Conservation (phyloP, 2,797 vertebrate genomes). For the Gallinago nigripennis region DNA sequence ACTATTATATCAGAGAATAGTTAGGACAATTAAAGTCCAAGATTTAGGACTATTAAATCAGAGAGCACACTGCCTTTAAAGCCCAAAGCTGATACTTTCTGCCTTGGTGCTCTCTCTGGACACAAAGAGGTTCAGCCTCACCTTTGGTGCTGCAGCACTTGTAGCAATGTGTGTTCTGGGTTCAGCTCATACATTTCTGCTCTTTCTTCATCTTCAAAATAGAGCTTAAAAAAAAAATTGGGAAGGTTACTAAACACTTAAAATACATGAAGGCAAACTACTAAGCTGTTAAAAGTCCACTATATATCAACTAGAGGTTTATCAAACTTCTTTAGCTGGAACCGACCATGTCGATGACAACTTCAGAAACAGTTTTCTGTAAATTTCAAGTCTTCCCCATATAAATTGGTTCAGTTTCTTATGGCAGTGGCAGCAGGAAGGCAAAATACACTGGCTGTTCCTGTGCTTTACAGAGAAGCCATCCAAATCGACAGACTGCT, state of each 20-base stretch:
- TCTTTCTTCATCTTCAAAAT: constrained; percentile 87
- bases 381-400: background rate
- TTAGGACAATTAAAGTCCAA: background rate
- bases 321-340: background rate
- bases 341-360: accelerated
- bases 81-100: background rate
- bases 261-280: background rate
- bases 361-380: background rate
- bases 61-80: background rate
- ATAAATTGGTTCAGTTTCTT: background rate
- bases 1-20: background rate
- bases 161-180: constrained; percentile 79
- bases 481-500: background rate
- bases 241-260: background rate
- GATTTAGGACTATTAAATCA: background rate
- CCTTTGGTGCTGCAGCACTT: constrained; percentile 86
- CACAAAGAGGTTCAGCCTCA: constrained; percentile 54
- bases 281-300: background rate
- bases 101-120: background rate
- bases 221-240: constrained; percentile 78
- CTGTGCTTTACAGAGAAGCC: background rate
- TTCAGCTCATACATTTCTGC: constrained; percentile 80
- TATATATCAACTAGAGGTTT: background rate
- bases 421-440: background rate
- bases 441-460: background rate